Conservation (phyloP, 1,140 invertebrate species). For the Drosophila hydei region DNA sequence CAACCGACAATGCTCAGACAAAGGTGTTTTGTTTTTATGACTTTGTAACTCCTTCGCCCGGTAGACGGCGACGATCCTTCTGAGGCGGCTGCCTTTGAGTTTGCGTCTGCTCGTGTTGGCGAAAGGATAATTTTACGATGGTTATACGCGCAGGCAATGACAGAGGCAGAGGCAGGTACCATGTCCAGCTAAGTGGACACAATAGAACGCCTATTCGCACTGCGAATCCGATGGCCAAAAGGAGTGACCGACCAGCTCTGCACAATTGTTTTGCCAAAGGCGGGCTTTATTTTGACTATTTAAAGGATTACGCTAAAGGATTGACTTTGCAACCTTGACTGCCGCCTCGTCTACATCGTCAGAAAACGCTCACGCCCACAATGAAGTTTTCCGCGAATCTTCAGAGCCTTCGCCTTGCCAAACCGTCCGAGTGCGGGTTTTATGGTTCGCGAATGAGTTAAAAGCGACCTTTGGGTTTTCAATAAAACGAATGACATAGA, state of each 20-base stretch:
- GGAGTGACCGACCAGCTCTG: constrained; percentile 38
- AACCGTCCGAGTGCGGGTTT: constrained; percentile 24
- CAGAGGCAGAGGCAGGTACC: constrained; percentile 59
- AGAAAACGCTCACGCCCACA: constrained; percentile 61
- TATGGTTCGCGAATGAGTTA: constrained; percentile 68
- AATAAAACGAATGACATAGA: constrained; percentile 57
- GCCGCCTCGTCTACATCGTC: constrained; percentile 24
- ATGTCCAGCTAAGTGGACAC: constrained; percentile 69
- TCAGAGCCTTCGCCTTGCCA: constrained; percentile 7
- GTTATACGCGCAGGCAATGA: constrained; percentile 48
- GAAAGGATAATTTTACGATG: constrained; percentile 77
- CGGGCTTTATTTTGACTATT: constrained; percentile 82
- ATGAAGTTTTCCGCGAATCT: constrained; percentile 62
- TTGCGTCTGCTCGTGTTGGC: constrained; percentile 54
- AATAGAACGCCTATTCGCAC: constrained; percentile 74
- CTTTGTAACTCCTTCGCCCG: constrained; percentile 79
- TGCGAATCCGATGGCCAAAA: constrained; percentile 62
- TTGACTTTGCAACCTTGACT: constrained; percentile 81
- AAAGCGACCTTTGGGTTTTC: constrained; percentile 49
- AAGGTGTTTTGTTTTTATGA: constrained; percentile 84
- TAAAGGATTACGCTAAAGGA: constrained; percentile 84
- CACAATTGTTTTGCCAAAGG: constrained; percentile 79
- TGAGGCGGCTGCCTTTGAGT: constrained; percentile 7
- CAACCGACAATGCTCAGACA: constrained; percentile 72
- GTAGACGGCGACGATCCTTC: constrained; percentile 33